phyloP scores from a whole-genome alignment of 2,113 vertebrate genomes.

The Pungitius pungitius region DNA sequence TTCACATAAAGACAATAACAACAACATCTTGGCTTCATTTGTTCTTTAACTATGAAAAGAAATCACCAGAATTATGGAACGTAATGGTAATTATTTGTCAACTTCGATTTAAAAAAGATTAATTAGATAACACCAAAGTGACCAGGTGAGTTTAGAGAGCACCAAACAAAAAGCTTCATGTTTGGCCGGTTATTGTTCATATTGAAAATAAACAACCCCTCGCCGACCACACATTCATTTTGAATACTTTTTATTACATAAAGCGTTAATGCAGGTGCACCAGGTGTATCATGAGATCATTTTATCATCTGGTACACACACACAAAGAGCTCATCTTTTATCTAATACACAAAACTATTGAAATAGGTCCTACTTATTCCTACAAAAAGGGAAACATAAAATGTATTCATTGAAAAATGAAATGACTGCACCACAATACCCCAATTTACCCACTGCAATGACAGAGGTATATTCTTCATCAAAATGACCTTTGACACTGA shows the following conservation, averaged over 20 bases:
- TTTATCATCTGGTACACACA: constrained; percentile 42
- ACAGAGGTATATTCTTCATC: constrained; percentile 25
- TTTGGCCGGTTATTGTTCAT: constrained; percentile 28
- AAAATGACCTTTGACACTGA: constrained; percentile 31
- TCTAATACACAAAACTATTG: constrained; percentile 39
- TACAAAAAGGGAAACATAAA: constrained; percentile 39
- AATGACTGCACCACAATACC: constrained; percentile 23
- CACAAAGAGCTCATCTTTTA: constrained; percentile 19
- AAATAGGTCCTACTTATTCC: constrained; percentile 24
- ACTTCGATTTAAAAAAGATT: background rate
- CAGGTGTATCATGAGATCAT: constrained; percentile 34
- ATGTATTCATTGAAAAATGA: constrained; percentile 38
- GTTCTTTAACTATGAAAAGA: background rate
- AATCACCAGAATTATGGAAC: background rate
- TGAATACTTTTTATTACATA: constrained; percentile 29
- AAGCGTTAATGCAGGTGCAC: constrained; percentile 28
- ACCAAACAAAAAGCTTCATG: constrained; percentile 2
- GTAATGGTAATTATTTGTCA: no score
- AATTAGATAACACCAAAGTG: background rate
- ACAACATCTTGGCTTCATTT: background rate
- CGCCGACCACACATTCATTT: background rate
- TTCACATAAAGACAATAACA: background rate
- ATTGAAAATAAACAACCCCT: constrained; percentile 6
- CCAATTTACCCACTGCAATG: constrained; percentile 29
- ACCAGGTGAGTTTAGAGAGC: background rate